Evolutionary conservation across 2,888 invertebrate species (phyloP).

Genomic region (Hydrotaea diabolus): DNA sequence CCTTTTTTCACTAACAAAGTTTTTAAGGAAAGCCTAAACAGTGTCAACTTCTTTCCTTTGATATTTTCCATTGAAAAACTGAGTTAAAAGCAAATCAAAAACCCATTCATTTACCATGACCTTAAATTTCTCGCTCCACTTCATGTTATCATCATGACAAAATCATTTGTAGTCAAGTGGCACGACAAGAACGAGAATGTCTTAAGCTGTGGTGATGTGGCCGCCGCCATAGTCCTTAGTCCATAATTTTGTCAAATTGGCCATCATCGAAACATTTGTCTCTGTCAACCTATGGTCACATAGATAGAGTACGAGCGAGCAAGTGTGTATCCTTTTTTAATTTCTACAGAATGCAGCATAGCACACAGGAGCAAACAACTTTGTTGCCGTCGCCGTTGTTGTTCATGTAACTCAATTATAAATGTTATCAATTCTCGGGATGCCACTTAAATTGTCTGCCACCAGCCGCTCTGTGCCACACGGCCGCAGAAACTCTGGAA

Average conservation of each 20-base stretch:
- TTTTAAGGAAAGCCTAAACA: no score
- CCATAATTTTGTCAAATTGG: constrained; percentile 15
- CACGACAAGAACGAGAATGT: not conserved
- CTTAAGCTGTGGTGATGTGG: not conserved
- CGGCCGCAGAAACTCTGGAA: not conserved
- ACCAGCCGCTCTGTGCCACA: not conserved
- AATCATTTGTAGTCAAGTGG: not conserved
- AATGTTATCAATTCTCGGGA: constrained; percentile 61
- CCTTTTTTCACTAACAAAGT: no score
- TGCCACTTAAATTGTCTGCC: constrained; percentile 52
- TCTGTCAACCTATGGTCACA: constrained; percentile 33
- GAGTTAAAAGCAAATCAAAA: no score
- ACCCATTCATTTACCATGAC: no score
- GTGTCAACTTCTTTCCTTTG: no score
- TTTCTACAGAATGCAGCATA: no score
- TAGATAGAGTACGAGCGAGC: not conserved
- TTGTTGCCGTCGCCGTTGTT: constrained; percentile 9
- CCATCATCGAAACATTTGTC: constrained; percentile 31
- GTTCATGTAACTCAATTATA: constrained; percentile 51
- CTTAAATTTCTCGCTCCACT: no score
- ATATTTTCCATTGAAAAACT: no score
- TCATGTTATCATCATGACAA: not conserved
- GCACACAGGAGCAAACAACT: no score
- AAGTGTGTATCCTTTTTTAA: not conserved
- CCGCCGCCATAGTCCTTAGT: not conserved